Percentiles rank a stretch among this genome's conserved stretches.
Evolutionary conservation across 2,113 vertebrate species (phyloP).

Genomic region (Phodopus roborovskii): DNA sequence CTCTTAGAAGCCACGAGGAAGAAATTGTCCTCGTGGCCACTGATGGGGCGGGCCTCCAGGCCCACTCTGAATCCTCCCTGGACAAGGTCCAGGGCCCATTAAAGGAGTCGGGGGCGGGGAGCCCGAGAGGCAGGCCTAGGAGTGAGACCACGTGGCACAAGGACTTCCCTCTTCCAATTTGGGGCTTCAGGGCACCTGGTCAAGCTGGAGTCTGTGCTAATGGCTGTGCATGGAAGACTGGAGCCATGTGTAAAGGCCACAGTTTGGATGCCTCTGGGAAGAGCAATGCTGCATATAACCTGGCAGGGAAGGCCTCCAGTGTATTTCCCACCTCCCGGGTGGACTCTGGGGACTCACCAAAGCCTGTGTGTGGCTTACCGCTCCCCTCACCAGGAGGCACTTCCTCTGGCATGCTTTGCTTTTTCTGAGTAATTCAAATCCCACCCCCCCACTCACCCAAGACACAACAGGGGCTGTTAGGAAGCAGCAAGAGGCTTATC

Average conservation of each 20-base stretch:
- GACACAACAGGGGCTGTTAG: not conserved
- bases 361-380: not conserved
- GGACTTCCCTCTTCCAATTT: not conserved
- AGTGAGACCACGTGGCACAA: no score
- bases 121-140: not conserved
- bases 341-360: not conserved
- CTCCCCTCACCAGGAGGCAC: not conserved
- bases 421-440: not conserved
- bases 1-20: not conserved
- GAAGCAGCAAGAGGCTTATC: constrained; percentile 6
- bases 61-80: not conserved
- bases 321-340: not conserved
- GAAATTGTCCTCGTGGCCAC: not conserved
- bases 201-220: not conserved
- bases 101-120: not conserved
- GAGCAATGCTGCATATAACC: no score
- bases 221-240: not conserved
- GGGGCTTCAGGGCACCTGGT: not conserved
- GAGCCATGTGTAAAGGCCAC: not conserved
- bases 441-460: not conserved
- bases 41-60: not conserved
- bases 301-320: not conserved
- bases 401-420: not conserved
- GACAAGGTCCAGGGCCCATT: not conserved
- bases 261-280: not conserved